Evolutionary conservation across 2,113 vertebrate species (phyloP).

Genomic region (Trogon melanurus): DNA sequence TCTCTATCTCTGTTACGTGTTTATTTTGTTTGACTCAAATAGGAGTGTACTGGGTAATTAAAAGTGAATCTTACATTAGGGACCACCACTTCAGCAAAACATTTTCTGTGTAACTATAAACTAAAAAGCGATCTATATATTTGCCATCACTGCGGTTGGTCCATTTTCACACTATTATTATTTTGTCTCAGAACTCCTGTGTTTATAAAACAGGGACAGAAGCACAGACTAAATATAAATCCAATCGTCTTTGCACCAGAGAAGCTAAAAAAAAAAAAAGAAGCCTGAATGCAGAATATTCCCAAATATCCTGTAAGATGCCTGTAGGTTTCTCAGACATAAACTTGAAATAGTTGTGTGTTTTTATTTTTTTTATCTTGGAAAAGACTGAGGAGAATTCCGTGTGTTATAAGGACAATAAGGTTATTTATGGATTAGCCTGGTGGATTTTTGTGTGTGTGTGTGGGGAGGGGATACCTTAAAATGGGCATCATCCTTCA

Average conservation of each 20-base stretch:
- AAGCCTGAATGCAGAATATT: conserved; percentile 13
- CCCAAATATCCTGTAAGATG: background rate
- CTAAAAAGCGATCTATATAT: background rate
- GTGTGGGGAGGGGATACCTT: background rate
- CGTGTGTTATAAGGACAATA: background rate
- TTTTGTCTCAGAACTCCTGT: conserved; percentile 64
- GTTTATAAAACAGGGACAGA: conserved; percentile 68
- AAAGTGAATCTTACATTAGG: conserved; percentile 44
- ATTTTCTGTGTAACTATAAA: conserved; percentile 34
- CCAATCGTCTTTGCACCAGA: background rate
- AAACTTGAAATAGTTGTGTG: background rate
- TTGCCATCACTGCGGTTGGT: conserved; percentile 28
- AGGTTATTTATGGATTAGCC: background rate
- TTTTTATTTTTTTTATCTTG: background rate
- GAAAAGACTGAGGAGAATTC: background rate
- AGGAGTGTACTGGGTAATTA: conserved; percentile 37
- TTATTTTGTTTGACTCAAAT: conserved; percentile 42
- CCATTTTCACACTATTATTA: conserved; percentile 70
- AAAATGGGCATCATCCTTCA: background rate
- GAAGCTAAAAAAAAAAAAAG: background rate
- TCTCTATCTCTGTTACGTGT: background rate
- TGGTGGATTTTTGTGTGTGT: background rate
- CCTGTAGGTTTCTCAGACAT: background rate
- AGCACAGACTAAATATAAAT: conserved; percentile 76
- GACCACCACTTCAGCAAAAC: conserved; percentile 31